Evolutionary conservation across 2,113 vertebrate species (phyloP), one percentile per base, ranked within the genome.

Genomic region (Cavia aperea): DNA sequence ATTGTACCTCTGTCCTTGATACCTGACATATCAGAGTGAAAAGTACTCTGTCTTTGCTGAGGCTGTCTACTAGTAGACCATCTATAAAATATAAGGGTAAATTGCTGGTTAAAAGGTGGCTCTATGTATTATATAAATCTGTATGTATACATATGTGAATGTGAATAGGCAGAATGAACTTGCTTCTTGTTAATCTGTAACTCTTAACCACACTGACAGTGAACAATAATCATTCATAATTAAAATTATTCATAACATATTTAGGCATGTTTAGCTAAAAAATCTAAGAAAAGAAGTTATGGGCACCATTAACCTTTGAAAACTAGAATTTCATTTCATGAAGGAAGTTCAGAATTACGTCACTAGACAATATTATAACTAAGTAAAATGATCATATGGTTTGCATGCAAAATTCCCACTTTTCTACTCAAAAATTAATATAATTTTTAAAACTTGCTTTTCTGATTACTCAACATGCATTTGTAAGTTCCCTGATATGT

Each of bases 251-350:
- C 63, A 18, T 60, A 88, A 62, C 13, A 36, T 33, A 7, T 78
- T 94, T 78, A 36, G 60, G 8, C 79, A 91, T 89, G 33, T 85
- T 94, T 86, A 86, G 29, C 70, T 82, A 81, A 88, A 90, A 81
- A 88, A 90, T 75, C 10, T 14, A 79, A 58, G 60, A 88, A 75
- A 79, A 29, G 33, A n/a, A 79, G 1, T 49, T 91, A 84, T 16
- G 60, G 12, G 39, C 4, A n/a, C 19, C 46, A 26, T 70, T 23
- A 89, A 88, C 19, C 65, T 23, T 21, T 15, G 14, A 5, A 62
- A 49, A 89, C 65, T 89, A 7, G 7, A 75, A 73, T 81, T 95
- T 82, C 36, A 65, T 75, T 62, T 95, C 66, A 87, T 68, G 49
- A 92, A 77, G 15, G 33, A 92, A 72, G 23, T 68, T 93, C 81